Conservation (phyloP, 1,140 invertebrate species). For the Diorhabda sublineata region DNA sequence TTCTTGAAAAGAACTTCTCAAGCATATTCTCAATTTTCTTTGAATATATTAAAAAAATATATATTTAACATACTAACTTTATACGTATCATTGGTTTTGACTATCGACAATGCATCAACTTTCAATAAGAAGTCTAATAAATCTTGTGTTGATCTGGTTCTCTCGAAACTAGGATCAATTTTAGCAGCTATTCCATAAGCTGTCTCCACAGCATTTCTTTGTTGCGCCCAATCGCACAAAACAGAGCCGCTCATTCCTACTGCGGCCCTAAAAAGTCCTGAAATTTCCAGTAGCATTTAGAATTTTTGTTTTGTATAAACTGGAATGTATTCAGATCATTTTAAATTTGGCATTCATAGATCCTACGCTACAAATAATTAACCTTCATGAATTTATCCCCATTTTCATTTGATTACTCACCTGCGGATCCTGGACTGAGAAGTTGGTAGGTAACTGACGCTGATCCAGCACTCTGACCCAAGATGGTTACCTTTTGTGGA, state of each 20-base stretch:
- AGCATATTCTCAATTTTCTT: no score
- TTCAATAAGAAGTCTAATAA: not conserved
- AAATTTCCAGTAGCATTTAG: not conserved
- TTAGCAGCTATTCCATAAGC: conserved; percentile 9
- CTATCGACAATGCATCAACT: not conserved
- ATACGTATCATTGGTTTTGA: not conserved
- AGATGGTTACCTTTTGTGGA: conserved; percentile 17
- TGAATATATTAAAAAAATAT: no score
- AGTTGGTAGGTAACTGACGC: conserved; percentile 28
- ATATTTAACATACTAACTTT: no score
- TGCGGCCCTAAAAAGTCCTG: conserved; percentile 13
- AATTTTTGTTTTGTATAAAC: no score
- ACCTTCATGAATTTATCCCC: no score
- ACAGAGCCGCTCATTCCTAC: conserved; percentile 24
- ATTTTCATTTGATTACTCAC: not conserved
- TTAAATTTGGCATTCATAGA: no score
- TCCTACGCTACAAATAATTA: no score
- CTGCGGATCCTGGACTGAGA: conserved; percentile 14
- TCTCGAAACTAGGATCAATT: not conserved
- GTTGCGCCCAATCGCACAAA: conserved; percentile 19
- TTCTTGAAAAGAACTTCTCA: no score
- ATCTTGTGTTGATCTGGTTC: not conserved
- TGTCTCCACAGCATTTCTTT: conserved; percentile 6
- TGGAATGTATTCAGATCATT: no score
- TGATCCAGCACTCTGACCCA: conserved; percentile 26